These are phyloP conservation scores for Eclectus roratus DNA, from an alignment of 2,113 vertebrate genomes.

Conservation along the genomic window DNA sequence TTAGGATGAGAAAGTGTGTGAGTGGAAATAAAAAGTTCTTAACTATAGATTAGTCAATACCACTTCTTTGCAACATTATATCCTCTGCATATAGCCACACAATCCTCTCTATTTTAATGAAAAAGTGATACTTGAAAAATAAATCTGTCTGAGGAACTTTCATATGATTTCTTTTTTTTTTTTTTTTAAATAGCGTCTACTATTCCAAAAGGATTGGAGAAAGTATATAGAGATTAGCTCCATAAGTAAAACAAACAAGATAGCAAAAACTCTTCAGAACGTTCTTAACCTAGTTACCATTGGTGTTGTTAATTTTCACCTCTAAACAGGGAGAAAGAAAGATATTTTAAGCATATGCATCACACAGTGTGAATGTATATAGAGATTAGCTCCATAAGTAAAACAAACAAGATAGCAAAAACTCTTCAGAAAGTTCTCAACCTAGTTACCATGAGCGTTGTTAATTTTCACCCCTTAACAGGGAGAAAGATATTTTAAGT, in stretches of 20 bases:
- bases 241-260: neutral
- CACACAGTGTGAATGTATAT: neutral
- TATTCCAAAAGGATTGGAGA: neutral
- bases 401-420: neutral
- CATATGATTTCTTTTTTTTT: neutral
- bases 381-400: neutral
- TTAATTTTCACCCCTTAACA: neutral
- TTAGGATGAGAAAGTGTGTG: neutral
- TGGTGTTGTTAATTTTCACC: neutral
- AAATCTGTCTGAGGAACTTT: neutral
- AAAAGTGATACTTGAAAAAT: neutral
- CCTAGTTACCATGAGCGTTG: neutral
- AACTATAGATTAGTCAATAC: neutral
- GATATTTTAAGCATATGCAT: neutral
- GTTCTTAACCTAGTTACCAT: neutral
- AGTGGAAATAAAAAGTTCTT: neutral
- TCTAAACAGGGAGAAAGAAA: neutral
- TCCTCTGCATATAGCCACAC: neutral
- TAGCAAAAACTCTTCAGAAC: neutral
- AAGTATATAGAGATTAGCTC: neutral
- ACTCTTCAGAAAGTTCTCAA: neutral
- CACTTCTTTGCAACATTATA: neutral
- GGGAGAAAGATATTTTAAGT: neutral
- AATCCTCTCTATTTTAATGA: neutral
- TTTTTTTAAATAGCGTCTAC: neutral